Evolutionary conservation across 1,140 invertebrate species (phyloP), one percentile per base, ranked within the genome.

Genomic region (Helicoverpa armigera): DNA sequence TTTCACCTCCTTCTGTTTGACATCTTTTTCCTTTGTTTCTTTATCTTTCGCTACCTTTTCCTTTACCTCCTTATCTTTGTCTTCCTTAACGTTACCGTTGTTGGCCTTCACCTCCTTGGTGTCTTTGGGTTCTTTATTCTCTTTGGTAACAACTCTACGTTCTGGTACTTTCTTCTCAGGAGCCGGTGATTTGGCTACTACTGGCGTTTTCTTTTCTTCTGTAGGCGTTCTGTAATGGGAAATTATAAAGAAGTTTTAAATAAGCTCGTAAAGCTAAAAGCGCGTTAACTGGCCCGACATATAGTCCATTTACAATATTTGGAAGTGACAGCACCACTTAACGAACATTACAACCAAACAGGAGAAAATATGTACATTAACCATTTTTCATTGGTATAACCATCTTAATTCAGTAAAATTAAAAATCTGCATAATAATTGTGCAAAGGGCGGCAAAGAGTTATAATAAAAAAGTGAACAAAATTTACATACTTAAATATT

Each of bases 111-210:
- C 58, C 56, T 90, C 88, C 73, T 90, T 91, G 0, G 58, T 65
- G 65, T 93, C 91, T 81, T 89, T 92, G 4, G 91, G 90, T 61
- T 93, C 92, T 70, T 94, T 94, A 74, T 94, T 94, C 72, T 94
- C 93, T 90, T 94, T 94, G 83, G 90, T 91, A 13, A 91, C 13
- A 1, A 86, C n/a, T 23, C 88, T 87, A 51, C 89, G 88, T 13
- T 91, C 91, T 0, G 77, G 72, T 18, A 73, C 9, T 79, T 92
- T 94, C 80, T 91, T 93, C 14, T 93, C 92, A 5, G 82, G 13
- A 12, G 82, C 58, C 0, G 88, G 78, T 10, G 85, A 78, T 83
- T 89, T 94, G 11, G 79, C 76, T 23, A 43, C 9, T 12, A 85
- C 3, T 58, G 73, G 82, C 12, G 79, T 61, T 82, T 90, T 91